Base-by-base conservation (phyloP, 2,888 invertebrate genomes). In the Meteorus cinctellus region DNA sequence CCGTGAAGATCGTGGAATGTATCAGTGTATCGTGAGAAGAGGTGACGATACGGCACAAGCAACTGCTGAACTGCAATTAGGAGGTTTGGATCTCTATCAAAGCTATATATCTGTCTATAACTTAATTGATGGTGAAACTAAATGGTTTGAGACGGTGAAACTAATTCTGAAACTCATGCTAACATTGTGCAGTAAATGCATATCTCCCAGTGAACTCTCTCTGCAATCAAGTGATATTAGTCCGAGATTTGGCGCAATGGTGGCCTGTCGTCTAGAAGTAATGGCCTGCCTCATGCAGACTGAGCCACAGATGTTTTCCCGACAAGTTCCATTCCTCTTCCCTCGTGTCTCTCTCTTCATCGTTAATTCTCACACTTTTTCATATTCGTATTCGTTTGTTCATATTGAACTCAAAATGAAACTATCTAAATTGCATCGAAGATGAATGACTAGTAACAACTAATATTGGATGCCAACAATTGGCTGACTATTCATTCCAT, bases 11-110 rank as follows among this genome's bases (percentile, higher is more conserved):
- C 91, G 94, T 77, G 95, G 95, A 82, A 94, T 95, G 94, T 95
- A 95, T 87, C 95, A 95, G 87, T 95, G 95, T 87, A 91, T 95
- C 78, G 94, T 94, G 8, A 90, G 94, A 78, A 90, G 94, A 79
- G 92, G 93, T 45, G 94, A 94, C 86, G 94, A 94, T 85, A 94
- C 94, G 2, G 94, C 94, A 34, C 95, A 95, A 86, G 95, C 94
- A 10, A 92, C 95, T 0, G 94, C 94, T 0, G 95, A 95, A 89
- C 90, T 96, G 68, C 93, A 94, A 86, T 90, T 95, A 78, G 93
- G 94, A 86, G 94, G 94, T 95, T 63, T 72, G 71, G n/a, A 62
- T 48, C 65, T 34, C 34, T 65, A 19, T 19, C 34, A 36, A 36
- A 36, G 31, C 16, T 12, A 41, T 27, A 65, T 34, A 65, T 65